A percentile compares a stretch with the other conserved stretches of the same genome.
Evolutionary conservation across 2,113 vertebrate species (phyloP).

Genomic region (Zingel zingel): DNA sequence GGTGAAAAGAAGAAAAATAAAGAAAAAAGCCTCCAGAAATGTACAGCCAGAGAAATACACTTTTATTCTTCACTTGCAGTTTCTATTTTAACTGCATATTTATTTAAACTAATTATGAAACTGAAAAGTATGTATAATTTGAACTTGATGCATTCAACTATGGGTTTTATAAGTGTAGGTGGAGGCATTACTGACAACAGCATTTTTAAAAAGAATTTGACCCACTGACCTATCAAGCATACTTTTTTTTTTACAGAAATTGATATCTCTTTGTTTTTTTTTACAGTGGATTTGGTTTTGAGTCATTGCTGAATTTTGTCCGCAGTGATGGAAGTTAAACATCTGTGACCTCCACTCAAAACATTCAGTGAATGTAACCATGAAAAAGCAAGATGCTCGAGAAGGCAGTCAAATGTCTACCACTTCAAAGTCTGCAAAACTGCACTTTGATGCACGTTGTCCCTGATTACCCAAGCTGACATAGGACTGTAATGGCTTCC

Average conservation of each 20-base stretch:
- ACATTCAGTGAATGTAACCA: constrained; percentile 32
- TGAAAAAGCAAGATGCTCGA: constrained; percentile 19
- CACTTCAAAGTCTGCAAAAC: constrained; percentile 39
- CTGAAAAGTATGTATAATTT: not conserved
- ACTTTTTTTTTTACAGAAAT: not conserved
- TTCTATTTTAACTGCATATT: not conserved
- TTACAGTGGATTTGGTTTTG: not conserved
- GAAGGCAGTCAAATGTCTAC: constrained; percentile 26
- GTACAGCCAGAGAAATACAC: not conserved
- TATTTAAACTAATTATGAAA: not conserved
- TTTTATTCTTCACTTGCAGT: not conserved
- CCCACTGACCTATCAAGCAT: not conserved
- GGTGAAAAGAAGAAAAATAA: not conserved
- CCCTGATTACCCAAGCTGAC: constrained; percentile 35
- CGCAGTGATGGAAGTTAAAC: constrained; percentile 37
- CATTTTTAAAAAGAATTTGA: constrained; percentile 6
- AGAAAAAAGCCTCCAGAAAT: not conserved
- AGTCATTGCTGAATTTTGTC: constrained; percentile 20
- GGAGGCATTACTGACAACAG: not conserved
- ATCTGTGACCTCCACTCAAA: constrained; percentile 29
- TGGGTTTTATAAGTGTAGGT: constrained; percentile 7
- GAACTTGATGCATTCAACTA: not conserved
- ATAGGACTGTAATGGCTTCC: constrained; percentile 21
- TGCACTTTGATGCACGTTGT: constrained; percentile 33
- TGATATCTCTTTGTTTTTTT: not conserved